Conservation (phyloP, 1,140 invertebrate species). For the Lucilia cuprina region DNA sequence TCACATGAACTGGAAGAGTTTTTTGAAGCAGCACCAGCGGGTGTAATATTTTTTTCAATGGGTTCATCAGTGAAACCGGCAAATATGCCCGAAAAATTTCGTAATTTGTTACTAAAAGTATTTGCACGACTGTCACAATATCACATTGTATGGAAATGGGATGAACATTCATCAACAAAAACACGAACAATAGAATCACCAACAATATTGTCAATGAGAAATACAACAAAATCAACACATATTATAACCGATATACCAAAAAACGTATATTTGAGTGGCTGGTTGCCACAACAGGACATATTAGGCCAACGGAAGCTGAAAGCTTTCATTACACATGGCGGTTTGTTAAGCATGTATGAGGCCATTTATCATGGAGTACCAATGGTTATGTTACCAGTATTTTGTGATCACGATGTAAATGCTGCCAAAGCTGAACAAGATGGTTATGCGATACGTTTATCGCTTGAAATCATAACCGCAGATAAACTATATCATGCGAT, state of each 20-base stretch:
- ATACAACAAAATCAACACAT: constrained; percentile 50
- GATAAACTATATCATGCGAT: constrained; percentile 62
- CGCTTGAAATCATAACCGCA: constrained; percentile 59
- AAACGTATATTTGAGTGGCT: constrained; percentile 71
- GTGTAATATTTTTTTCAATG: constrained; percentile 80
- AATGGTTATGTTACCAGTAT: constrained; percentile 73
- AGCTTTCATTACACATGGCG: constrained; percentile 82
- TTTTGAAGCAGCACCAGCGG: constrained; percentile 68
- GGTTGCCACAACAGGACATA: constrained; percentile 82
- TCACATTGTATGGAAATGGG: constrained; percentile 78
- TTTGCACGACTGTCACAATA: constrained; percentile 71
- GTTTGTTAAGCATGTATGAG: constrained; percentile 78
- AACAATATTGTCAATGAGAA: constrained; percentile 72
- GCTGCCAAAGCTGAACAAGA: constrained; percentile 72
- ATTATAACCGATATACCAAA: constrained; percentile 62
- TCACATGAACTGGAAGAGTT: constrained; percentile 70
- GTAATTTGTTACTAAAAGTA: constrained; percentile 70
- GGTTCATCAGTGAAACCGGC: constrained; percentile 75
- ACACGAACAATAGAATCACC: constrained; percentile 60
- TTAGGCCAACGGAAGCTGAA: constrained; percentile 75
- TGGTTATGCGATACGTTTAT: constrained; percentile 65
- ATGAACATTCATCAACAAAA: constrained; percentile 69
- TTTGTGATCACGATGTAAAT: constrained; percentile 77
- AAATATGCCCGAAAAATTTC: constrained; percentile 73
- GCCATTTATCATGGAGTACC: constrained; percentile 79